phyloP scores from a whole-genome alignment of 2,113 vertebrate genomes.

The Brachyhypopomus gauderio region DNA sequence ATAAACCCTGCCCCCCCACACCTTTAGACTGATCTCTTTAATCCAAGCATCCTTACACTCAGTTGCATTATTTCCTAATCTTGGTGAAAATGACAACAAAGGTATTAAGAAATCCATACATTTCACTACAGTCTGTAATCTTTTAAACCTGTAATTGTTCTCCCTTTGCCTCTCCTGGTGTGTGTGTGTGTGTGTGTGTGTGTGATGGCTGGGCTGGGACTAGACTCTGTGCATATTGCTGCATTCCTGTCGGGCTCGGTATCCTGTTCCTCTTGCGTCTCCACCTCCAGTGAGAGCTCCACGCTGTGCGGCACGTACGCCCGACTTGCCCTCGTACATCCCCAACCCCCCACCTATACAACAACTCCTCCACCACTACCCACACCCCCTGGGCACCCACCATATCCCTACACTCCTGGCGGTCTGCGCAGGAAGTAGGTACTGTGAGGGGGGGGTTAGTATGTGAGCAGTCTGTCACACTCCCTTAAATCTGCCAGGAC shows the following conservation, averaged over 20 bases:
- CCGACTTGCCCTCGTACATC: conserved; percentile 45
- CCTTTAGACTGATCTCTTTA: no score
- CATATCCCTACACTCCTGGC: conserved; percentile 69
- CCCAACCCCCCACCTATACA: neutral
- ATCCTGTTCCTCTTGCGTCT: conserved; percentile 73
- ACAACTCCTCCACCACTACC: conserved; percentile 14
- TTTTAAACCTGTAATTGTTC: neutral
- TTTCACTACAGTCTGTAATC: neutral
- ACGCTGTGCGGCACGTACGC: conserved; percentile 72
- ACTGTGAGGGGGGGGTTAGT: conserved; percentile 46
- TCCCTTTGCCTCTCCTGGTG: neutral
- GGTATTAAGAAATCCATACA: neutral
- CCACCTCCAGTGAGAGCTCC: conserved; percentile 68
- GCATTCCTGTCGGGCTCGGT: conserved; percentile 76
- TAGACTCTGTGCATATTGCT: conserved; percentile 53
- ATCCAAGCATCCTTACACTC: neutral
- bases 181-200: conserved; percentile 25
- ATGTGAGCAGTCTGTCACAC: neutral
- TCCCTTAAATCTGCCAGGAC: conserved; percentile 59
- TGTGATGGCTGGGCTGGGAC: conserved; percentile 32
- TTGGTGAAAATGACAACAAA: conserved; percentile 2
- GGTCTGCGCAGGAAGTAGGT: conserved; percentile 78
- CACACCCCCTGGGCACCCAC: conserved; percentile 57
- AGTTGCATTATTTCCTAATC: neutral
- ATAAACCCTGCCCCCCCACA: no score